These are phyloP conservation scores for Papilio elwesi DNA, from an alignment of 2,888 invertebrate species.

Conservation along the genomic window DNA sequence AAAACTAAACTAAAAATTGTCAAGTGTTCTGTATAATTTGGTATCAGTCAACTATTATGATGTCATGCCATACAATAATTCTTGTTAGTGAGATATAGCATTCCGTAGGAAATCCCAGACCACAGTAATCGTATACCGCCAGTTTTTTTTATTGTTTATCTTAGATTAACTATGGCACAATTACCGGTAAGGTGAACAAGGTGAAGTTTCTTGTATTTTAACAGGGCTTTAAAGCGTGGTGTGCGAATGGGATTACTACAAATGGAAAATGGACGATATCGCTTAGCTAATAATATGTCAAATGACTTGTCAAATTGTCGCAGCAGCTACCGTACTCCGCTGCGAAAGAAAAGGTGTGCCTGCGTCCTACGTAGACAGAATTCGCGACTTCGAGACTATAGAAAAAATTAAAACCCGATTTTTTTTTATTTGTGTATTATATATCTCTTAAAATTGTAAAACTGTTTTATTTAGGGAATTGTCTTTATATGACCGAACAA, in stretches of 20 bases:
- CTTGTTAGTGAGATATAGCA: too few species aligned
- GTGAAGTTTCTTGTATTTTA: conserved; percentile 19
- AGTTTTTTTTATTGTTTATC: too few species aligned
- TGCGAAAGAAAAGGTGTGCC: conserved; percentile 28
- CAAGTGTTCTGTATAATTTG: too few species aligned
- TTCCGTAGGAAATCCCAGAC: too few species aligned
- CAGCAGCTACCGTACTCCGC: conserved; percentile 30
- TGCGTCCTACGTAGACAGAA: conserved; percentile 7
- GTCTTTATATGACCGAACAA: too few species aligned
- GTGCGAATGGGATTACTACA: conserved; percentile 60
- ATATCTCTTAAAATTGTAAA: neutral
- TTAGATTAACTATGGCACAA: too few species aligned
- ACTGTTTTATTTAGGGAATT: too few species aligned
- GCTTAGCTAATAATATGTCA: conserved; percentile 55
- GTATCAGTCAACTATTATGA: too few species aligned
- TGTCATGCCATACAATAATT: too few species aligned
- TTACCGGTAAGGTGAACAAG: neutral
- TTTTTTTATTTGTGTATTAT: neutral
- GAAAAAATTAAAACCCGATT: neutral
- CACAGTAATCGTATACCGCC: too few species aligned
- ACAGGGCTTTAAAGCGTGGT: conserved; percentile 65
- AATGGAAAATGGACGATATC: conserved; percentile 59
- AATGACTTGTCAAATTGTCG: conserved; percentile 42
- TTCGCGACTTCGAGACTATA: conserved; percentile 17
- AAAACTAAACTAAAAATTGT: too few species aligned